Conservation (phyloP, 1,140 invertebrate genomes). For the Magallana angulata region DNA sequence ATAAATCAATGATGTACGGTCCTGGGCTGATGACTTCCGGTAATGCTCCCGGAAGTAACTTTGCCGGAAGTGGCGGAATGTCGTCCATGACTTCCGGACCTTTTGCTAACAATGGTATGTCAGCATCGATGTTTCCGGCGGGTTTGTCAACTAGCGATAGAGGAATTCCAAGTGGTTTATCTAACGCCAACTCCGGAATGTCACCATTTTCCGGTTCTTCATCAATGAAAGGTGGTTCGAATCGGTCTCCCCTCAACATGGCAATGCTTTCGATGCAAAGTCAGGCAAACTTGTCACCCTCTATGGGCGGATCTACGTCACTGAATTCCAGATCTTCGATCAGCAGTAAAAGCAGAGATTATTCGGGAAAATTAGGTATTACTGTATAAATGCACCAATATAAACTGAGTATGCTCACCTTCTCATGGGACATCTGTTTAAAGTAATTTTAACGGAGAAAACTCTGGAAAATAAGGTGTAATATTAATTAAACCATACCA, state of each 20-base stretch:
- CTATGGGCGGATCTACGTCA: neutral
- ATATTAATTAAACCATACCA: no score
- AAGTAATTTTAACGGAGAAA: no score
- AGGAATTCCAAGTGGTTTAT: neutral
- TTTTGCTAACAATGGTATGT: neutral
- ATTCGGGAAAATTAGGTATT: no score
- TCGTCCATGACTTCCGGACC: neutral
- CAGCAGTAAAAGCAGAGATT: no score
- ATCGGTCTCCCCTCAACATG: neutral
- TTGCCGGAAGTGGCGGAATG: neutral
- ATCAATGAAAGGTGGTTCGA: neutral
- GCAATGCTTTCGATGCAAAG: conserved; percentile 14
- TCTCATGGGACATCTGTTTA: no score
- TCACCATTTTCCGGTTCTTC: neutral
- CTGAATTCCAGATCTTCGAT: neutral
- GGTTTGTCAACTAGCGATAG: neutral
- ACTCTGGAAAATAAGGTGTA: no score
- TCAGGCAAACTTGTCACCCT: neutral
- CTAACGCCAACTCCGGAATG: neutral
- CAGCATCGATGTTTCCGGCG: neutral
- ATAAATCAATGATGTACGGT: neutral
- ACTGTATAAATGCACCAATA: no score
- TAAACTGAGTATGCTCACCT: no score
- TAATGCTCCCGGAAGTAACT: neutral
- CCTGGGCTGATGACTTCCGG: conserved; percentile 4